Evolutionary conservation across 2,113 vertebrate genomes (phyloP), one percentile per base, ranked within the genome.

Genomic region (Scomber colias): DNA sequence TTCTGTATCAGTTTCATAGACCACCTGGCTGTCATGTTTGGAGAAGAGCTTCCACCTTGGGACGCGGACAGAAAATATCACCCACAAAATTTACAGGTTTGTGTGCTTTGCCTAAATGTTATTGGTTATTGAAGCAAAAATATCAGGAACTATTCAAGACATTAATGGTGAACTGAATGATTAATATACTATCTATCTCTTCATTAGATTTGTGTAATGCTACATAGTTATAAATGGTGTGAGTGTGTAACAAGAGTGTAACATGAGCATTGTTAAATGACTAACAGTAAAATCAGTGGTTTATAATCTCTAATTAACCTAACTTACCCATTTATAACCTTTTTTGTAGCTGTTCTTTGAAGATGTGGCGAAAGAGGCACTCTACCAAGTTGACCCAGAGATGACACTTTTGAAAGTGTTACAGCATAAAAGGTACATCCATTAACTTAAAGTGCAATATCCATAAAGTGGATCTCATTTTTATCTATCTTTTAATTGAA

Each of bases 11-110:
- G 98, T 85, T 98, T 99, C 90, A 89, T 95, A 70, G 97, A 99
- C 91, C 97, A 99, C 87, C 92, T 99, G 77, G 85, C 49, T 21
- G 94, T 96, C 74, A 98, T 99, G 97, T 99, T 99, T 95, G 96
- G 93, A 87, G 96, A 98, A 85, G 94, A 95, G 63, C 93, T 90
- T 30, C 98, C 98, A 12, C 94, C 97, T 0, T 99, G 98, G 98
- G 98, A 99, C 85, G 53, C 74, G 3, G 96, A 99, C 69, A 94
- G 88, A 77, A 99, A 99, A 86, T 99, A 99, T 77, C 81, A 84
- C 50, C 93, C 96, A 11, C 87, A 91, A 73, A 94, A 95, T 87
- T 92, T 99, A 16, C 93, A 97, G 96, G 98, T 99, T 78, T 92
- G 95, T 91, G 66, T 67, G 56, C 83, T 68, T 63, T 50, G 0